A percentile compares a stretch with the other conserved stretches of the same genome.
Conservation (phyloP, 2,888 invertebrate species). For the Nomada hirtipes region DNA sequence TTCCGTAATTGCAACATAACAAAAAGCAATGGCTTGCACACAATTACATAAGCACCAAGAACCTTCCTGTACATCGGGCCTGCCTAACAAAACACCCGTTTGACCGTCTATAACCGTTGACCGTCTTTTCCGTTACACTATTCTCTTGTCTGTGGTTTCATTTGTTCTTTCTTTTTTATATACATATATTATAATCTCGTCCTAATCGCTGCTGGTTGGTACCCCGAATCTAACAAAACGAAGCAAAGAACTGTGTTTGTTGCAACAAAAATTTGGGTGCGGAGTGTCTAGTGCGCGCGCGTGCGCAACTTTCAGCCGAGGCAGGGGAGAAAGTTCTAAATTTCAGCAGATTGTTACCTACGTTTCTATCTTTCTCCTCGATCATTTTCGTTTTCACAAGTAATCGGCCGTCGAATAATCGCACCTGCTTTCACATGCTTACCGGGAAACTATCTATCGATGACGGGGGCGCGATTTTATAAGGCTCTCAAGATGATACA, state of each 20-base stretch:
- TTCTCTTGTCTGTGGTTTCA: conserved; percentile 54
- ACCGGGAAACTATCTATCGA: conserved; percentile 30
- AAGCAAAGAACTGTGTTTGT: conserved; percentile 81
- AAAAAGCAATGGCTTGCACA: conserved; percentile 65
- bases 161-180: conserved; percentile 42
- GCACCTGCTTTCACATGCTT: conserved; percentile 42
- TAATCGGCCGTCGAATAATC: conserved; percentile 23
- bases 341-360: neutral
- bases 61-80: conserved; percentile 46
- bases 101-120: conserved; percentile 35
- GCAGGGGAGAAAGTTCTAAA: neutral
- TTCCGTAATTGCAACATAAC: conserved; percentile 65
- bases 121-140: conserved; percentile 41
- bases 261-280: conserved; percentile 71
- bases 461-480: neutral
- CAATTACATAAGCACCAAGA: conserved; percentile 62
- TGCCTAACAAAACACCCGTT: conserved; percentile 49
- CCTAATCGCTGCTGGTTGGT: conserved; percentile 65
- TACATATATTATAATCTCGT: conserved; percentile 34
- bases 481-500: too few relatives aligned
- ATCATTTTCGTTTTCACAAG: neutral
- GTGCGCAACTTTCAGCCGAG: conserved; percentile 2
- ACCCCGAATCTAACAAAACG: conserved; percentile 60
- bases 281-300: conserved; percentile 39
- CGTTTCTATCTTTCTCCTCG: neutral